Evolutionary conservation across 2,888 invertebrate genomes (phyloP).

Genomic region (Stenoptilia bipunctidactyla): DNA sequence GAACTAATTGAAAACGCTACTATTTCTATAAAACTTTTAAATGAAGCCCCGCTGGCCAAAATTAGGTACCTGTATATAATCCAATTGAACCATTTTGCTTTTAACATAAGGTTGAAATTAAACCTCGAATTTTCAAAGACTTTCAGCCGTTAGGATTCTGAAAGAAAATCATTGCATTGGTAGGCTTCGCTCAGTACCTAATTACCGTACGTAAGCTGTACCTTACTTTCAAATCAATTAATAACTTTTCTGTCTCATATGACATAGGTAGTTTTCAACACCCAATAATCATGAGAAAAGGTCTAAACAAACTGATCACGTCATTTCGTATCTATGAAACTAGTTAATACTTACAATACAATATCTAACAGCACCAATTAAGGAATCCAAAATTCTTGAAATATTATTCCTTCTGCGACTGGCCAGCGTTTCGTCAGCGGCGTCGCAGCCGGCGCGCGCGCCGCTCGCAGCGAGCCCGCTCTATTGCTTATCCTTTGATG

Average conservation of each 20-base stretch:
- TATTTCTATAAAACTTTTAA: slow-evolving; percentile 17
- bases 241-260: no score
- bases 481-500: slow-evolving; percentile 63
- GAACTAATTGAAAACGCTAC: slow-evolving; percentile 10
- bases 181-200: no score
- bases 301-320: no score
- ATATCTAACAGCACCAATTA: slow-evolving; percentile 65
- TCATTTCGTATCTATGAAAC: no score
- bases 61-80: slow-evolving; percentile 56
- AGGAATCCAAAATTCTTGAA: slow-evolving; percentile 66
- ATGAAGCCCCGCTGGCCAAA: slow-evolving; percentile 45
- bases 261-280: no score
- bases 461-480: slow-evolving; percentile 22
- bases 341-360: slow-evolving; percentile 61
- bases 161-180: slow-evolving; percentile 47
- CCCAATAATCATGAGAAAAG: no score
- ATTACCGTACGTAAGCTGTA: no score
- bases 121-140: slow-evolving; percentile 52
- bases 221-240: no score
- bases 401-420: slow-evolving; percentile 58
- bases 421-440: slow-evolving; percentile 53
- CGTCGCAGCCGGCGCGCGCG: slow-evolving; percentile 26
- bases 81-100: slow-evolving; percentile 63
- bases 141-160: slow-evolving; percentile 56
- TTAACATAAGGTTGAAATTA: slow-evolving; percentile 20